A percentile compares a stretch with the other conserved stretches of the same genome.
Evolutionary conservation across 2,113 vertebrate species (phyloP).

Genomic region (Anthoscopus minutus): DNA sequence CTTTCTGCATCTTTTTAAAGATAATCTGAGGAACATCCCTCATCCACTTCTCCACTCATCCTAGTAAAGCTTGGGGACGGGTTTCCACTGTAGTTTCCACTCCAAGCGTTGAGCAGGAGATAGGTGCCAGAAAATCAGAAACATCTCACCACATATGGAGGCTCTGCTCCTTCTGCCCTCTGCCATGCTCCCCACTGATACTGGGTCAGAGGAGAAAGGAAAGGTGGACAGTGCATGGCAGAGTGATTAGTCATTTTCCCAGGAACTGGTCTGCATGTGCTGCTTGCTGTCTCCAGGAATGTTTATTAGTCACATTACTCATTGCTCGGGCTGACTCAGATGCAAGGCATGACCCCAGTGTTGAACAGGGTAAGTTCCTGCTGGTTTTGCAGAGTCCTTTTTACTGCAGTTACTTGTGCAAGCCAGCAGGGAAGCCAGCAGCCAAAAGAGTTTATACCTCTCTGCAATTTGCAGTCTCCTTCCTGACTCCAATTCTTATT

Average conservation of each 20-base stretch:
- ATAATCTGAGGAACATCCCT: not conserved
- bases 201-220: not conserved
- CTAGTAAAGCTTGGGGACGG: not conserved
- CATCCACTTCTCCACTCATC: not conserved
- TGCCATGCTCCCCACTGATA: not conserved
- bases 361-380: not conserved
- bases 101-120: not conserved
- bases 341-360: not conserved
- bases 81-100: not conserved
- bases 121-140: not conserved
- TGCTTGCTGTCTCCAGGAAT: not conserved
- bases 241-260: constrained; percentile 5
- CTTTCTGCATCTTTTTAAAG: not conserved
- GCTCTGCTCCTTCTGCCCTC: not conserved
- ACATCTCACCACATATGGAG: not conserved
- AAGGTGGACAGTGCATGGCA: not conserved
- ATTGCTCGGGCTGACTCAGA: not conserved
- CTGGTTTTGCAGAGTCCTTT: rapidly evolving
- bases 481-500: not conserved
- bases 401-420: not conserved
- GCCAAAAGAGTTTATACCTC: not conserved
- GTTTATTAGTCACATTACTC: not conserved
- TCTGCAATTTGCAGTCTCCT: not conserved
- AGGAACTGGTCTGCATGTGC: not conserved
- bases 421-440: not conserved